phyloP scores from a whole-genome alignment of 2,113 vertebrate species.

The Semnopithecus entellus region DNA sequence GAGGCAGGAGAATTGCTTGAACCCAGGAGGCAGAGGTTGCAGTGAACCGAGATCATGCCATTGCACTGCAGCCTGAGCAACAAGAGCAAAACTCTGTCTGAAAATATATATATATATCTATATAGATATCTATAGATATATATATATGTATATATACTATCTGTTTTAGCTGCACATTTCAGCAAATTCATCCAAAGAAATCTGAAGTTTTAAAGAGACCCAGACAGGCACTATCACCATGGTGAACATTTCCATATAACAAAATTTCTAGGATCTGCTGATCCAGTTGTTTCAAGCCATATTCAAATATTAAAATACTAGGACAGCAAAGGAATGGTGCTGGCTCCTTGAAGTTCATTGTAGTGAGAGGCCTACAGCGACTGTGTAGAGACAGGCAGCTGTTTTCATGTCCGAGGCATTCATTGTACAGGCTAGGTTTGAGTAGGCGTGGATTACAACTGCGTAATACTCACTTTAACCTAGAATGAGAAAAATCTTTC shows the following conservation, averaged over 20 bases:
- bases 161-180: background rate
- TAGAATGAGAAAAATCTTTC: constrained; percentile 18
- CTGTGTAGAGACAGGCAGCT: background rate
- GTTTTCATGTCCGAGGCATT: rapidly evolving
- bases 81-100: too few relatives aligned
- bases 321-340: rapidly evolving
- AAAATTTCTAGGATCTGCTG: rapidly evolving
- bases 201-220: background rate
- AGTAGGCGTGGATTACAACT: background rate
- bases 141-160: too few relatives aligned
- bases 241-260: rapidly evolving
- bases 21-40: too few relatives aligned
- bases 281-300: background rate
- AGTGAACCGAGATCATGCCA: too few relatives aligned
- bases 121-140: too few relatives aligned
- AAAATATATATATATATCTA: too few relatives aligned
- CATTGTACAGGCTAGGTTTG: background rate
- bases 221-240: rapidly evolving
- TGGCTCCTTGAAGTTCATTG: rapidly evolving
- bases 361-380: rapidly evolving
- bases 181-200: background rate
- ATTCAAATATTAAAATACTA: background rate
- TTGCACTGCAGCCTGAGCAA: too few relatives aligned
- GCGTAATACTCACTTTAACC: background rate
- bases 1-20: too few relatives aligned